Evolutionary conservation across 2,888 invertebrate genomes (phyloP), one percentile per base, ranked within the genome.

Genomic region (Hydrotaea diabolus): DNA sequence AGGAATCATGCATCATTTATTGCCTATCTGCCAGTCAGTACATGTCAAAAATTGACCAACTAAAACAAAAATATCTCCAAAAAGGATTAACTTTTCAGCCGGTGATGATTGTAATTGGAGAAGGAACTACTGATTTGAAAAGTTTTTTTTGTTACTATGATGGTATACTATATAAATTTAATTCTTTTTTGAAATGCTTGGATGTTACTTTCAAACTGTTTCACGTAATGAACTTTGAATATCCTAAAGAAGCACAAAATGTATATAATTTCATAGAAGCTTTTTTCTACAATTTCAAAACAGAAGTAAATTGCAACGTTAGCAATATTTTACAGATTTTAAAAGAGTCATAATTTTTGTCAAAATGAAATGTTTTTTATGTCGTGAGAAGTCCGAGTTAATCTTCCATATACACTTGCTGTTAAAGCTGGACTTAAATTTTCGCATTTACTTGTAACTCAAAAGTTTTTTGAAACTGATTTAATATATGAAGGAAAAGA

Each of bases 371-470:
- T 59, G 59, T 59, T 59, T 39, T 39, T 39, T 39, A 39, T 39
- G 39, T 39, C 39, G 39, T 39, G 7, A 3, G 39, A 39, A 39
- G 9, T 39, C 3, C 36, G 82, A 80, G 36, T 84, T 72, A 86
- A 82, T 53, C 75, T 80, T 36, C 66, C 26, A 31, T 64, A 74
- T 57, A 80, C 86, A 43, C 55, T 86, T 15, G 49, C 83, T 31
- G 75, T 86, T 26, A 86, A 86, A 59, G 59, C 78, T 8, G 78
- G 75, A 23, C 17, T 86, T 2, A 79, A 82, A 78, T 81, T 80
- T 82, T 82, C 86, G 0, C 23, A 79, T 13, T 79, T 83, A 79
- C 69, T 83, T 39, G 39, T 39, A 39, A 39, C 39, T 39, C 39
- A 39, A 39, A 39, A 5, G 15, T 84, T 84, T 84, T 43, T 13